These are phyloP conservation scores for Heliothis virescens DNA, from an alignment of 1,140 invertebrate species.

Conservation along the genomic window DNA sequence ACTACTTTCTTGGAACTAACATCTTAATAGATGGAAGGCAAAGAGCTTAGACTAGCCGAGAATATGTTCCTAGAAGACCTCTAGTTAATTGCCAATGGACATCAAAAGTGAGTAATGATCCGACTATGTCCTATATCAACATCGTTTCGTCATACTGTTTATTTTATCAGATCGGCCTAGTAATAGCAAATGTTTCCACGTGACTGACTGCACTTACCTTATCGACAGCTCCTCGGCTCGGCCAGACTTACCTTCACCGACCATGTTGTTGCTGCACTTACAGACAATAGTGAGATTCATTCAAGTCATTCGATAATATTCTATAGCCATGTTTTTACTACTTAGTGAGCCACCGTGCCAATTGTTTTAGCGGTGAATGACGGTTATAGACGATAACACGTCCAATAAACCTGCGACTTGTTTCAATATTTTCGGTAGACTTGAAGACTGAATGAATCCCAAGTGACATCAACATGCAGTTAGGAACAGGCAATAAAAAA, in stretches of 20 bases:
- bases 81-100: background rate
- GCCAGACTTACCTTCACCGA: conserved; percentile 27
- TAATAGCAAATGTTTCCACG: conserved; percentile 36
- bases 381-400: background rate
- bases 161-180: background rate
- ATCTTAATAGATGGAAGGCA: background rate
- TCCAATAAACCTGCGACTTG: conserved; percentile 11
- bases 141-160: conserved; percentile 5
- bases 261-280: conserved; percentile 14
- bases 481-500: conserved; percentile 34
- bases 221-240: background rate
- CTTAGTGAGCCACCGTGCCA: background rate
- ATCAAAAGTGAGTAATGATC: background rate
- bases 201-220: conserved; percentile 38
- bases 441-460: conserved; percentile 30
- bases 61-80: too few relatives aligned
- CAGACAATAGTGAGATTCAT: conserved; percentile 41
- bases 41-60: background rate
- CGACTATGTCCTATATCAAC: conserved; percentile 7
- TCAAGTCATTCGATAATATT: conserved; percentile 26
- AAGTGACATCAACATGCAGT: conserved; percentile 28
- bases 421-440: background rate
- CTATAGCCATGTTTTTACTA: conserved; percentile 15
- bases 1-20: background rate
- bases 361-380: conserved; percentile 5